Evolutionary conservation across 2,888 invertebrate genomes (phyloP), one percentile per base, ranked within the genome.

Genomic region (Cantharis nigra): DNA sequence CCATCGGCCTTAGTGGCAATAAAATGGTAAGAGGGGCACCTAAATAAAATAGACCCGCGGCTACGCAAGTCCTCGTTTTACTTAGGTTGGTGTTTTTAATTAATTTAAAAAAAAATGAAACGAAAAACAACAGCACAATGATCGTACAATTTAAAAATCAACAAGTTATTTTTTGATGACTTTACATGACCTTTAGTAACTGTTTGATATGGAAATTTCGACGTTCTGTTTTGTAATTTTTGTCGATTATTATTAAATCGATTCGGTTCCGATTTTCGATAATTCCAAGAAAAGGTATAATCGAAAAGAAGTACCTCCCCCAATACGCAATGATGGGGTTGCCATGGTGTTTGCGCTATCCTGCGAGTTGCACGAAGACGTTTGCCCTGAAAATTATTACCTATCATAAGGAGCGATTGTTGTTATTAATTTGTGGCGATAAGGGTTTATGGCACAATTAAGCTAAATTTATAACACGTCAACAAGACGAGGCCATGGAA

Each of bases 401-500:
- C 49, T n/a, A 49, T 49, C 49, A 49, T 49, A 49, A 49, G 49
- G 11, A 26, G 74, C 69, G 72, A 78, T 72, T 71, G 62, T 64
- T 67, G 65, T 67, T 67, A 67, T n/a, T 18, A 67, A 67, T 18
- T 77, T 20, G 65, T 71, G 65, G 65, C 62, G 65, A 49, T 49
- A 49, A 49, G 70, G 63, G 75, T 73, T 76, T 80, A 82, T 80
- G 76, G 80, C 81, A 80, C 80, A 82, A 81, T 82, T 82, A 82
- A 80, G 79, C 78, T 78, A 78, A 33, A 76, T 26, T 62, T 70
- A 65, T 30, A 79, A 82, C 80, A 81, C 82, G 82, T 83, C 81
- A 80, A 81, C 80, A 82, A 84, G 84, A 85, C 84, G 85, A 85
- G 85, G 85, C 84, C 85, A 85, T 82, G 81, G 83, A 69, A 75